phyloP scores from a whole-genome alignment of 2,113 vertebrate species.

The Pelecanoides urinatrix region DNA sequence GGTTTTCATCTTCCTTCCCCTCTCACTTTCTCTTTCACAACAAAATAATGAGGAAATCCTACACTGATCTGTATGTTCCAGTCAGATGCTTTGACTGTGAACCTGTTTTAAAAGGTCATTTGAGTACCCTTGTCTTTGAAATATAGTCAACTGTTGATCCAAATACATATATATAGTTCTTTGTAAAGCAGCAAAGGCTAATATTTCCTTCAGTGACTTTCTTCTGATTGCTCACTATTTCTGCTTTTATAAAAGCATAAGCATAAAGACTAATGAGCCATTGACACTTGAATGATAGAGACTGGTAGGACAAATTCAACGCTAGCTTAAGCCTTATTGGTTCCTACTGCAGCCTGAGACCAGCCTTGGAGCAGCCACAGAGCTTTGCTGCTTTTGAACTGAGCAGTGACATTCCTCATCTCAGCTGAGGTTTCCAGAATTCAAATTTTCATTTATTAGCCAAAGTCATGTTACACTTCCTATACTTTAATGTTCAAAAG shows the following conservation, averaged over 20 bases:
- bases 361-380: background rate
- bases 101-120: background rate
- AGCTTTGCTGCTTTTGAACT: background rate
- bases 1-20: background rate
- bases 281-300: background rate
- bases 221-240: background rate
- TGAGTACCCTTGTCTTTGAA: background rate
- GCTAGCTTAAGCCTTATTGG: background rate
- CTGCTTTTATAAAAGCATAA: background rate
- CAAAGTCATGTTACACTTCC: background rate
- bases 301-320: background rate
- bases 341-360: background rate
- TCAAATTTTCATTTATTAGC: background rate
- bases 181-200: background rate
- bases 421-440: background rate
- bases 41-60: background rate
- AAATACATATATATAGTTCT: background rate
- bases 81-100: background rate
- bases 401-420: background rate
- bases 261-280: background rate
- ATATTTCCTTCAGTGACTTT: background rate
- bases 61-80: background rate
- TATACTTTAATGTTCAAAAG: background rate
- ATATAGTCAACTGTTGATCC: background rate
- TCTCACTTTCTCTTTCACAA: background rate